Evolutionary conservation across 2,113 vertebrate species (phyloP).

Genomic region (Phalacrocorax pelagicus): DNA sequence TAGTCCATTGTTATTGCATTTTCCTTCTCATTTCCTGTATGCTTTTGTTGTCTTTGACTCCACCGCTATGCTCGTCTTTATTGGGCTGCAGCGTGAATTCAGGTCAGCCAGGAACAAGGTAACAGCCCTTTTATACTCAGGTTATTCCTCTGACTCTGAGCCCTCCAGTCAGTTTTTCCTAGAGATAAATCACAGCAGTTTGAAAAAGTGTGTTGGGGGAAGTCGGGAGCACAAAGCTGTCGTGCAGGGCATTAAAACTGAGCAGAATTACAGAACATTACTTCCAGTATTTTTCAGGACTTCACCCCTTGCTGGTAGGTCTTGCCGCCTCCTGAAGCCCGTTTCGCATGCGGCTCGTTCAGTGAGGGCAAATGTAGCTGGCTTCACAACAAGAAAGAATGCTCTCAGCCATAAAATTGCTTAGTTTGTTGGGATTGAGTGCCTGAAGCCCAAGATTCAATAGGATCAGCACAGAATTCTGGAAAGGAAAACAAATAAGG

Average conservation of each 20-base stretch:
- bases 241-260: neutral
- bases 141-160: neutral
- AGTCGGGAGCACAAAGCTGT: neutral
- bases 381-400: neutral
- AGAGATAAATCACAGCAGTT: neutral
- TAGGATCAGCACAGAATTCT: neutral
- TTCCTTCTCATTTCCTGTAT: neutral
- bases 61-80: neutral
- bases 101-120: neutral
- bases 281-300: neutral
- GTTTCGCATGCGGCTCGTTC: neutral
- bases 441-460: neutral
- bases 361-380: neutral
- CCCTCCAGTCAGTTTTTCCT: neutral
- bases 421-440: neutral
- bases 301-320: neutral
- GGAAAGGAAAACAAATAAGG: neutral
- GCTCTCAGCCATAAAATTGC: neutral
- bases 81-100: neutral
- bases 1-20: neutral
- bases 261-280: neutral
- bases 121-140: neutral
- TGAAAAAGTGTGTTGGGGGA: neutral
- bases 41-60: neutral
- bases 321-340: neutral